Base-by-base conservation (phyloP, 2,113 vertebrate species). In the Urocolius indicus region DNA sequence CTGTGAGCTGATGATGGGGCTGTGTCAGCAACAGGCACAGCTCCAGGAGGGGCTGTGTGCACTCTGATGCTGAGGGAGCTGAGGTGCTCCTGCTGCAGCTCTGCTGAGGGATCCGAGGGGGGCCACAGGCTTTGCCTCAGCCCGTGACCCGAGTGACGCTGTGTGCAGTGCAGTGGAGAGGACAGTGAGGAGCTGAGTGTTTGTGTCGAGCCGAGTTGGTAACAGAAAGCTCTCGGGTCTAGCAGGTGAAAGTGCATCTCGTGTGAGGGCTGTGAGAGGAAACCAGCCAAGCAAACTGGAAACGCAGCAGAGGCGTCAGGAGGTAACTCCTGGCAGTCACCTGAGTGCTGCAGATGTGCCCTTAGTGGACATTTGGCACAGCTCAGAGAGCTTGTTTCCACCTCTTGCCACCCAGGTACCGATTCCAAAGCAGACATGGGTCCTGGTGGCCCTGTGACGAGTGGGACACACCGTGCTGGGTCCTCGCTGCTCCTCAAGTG, bases 1-100 rank as follows among this genome's bases (percentile, higher is more conserved):
- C 52, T 22, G 46, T 8, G 43, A 55, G 63, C 76, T 45, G 10
- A 36, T 0, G 6, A 17, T 0, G 10, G n/a, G n/a, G n/a, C 29
- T 15, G 13, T 17, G 52, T 11, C 16, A 43, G 68, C 0, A 2
- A 30, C 72, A 51, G 34, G 73, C 58, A 26, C 43, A 23, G 23
- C 43, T 57, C 62, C 38, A 41, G 9, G 38, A 12, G 38, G 38
- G 38, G n/a, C n/a, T n/a, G n/a, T n/a, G n/a, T n/a, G n/a, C n/a
- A n/a, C n/a, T n/a, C n/a, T n/a, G n/a, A n/a, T n/a, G n/a, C 38
- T 41, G 38, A 41, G 9, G 12, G 38, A 41, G 38, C 38, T 41
- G 38, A 41, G 29, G 15, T 21, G 67, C 21, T 43, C 16, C 14
- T 36, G 9, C 1, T 16, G 34, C 41, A 61, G 59, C 67, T 51